Evolutionary conservation across 2,113 vertebrate genomes (phyloP), one percentile per base, ranked within the genome.

Genomic region (Meriones unguiculatus): DNA sequence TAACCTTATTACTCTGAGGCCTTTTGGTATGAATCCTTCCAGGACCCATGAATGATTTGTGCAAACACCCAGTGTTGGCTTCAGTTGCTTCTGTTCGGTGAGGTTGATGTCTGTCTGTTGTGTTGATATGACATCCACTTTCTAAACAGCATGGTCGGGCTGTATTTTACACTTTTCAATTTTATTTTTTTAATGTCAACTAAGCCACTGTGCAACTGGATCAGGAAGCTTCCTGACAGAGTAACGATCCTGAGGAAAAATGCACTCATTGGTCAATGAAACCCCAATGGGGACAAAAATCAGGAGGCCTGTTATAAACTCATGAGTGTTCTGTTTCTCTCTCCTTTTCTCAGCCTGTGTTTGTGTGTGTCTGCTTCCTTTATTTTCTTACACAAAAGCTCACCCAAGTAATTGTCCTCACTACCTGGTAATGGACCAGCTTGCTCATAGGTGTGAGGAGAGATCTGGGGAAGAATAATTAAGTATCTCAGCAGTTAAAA

Each of bases 361-460:
- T 89, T 95, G 84, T 54, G 59, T 89, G 72, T 57, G 57, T 57
- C 12, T 52, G 92, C 95, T 98, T 96, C 98, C 69, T 98, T 96
- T 98, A 98, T 98, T 98, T 98, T 97, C 46, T 95, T 96, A 96
- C 78, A 95, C 93, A 97, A 98, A 96, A 98, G 93, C 98, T 98
- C 97, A 89, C 92, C 94, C 86, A 86, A 98, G 94, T 96, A 97
- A 98, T 96, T 92, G 90, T 97, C 97, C 96, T 98, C 97, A 96
- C 96, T 98, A 98, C 98, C 98, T 98, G 98, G 97, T 98, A 98
- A 98, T 97, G 97, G 98, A 90, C 85, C 92, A 97, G 98, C 98
- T 98, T 97, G 92, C 93, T 98, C 87, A 93, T 96, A 84, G 95
- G 98, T 97, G 96, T 90, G 97, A 90, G 84, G 95, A 98, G 93